Percentiles rank a stretch among this genome's conserved stretches.
Evolutionary conservation across 2,888 invertebrate species (phyloP).

Genomic region (Noctuana brunneofusca): DNA sequence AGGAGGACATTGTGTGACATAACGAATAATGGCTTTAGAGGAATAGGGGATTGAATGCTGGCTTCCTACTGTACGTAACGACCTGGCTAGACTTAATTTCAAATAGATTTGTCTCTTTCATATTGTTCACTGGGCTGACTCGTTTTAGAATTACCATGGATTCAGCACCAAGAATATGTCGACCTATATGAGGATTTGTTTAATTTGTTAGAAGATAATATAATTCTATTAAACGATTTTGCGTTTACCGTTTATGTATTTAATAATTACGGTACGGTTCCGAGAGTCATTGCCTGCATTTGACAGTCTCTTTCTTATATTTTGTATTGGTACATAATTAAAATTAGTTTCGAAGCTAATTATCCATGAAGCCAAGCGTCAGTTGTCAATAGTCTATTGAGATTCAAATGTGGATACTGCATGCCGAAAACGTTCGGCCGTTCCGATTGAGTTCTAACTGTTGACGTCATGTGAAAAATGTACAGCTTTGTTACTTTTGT

Average conservation of each 20-base stretch:
- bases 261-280: no score
- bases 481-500: background rate
- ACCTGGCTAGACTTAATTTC: background rate
- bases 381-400: slow-evolving; percentile 15
- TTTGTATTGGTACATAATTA: background rate
- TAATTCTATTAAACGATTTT: no score
- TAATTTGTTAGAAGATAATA: no score
- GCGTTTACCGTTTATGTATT: no score
- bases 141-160: no score
- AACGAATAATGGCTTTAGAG: slow-evolving; percentile 23
- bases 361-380: slow-evolving; percentile 5
- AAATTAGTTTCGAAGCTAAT: slow-evolving; percentile 19
- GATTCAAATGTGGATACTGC: slow-evolving; percentile 7
- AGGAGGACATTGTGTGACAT: slow-evolving; percentile 11
- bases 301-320: slow-evolving; percentile 3
- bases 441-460: slow-evolving; percentile 3
- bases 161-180: no score
- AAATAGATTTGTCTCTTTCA: background rate
- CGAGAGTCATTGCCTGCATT: background rate
- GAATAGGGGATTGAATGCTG: slow-evolving; percentile 28
- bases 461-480: slow-evolving; percentile 8
- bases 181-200: no score
- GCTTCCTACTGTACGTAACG: slow-evolving; percentile 25
- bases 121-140: no score
- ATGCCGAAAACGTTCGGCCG: slow-evolving; percentile 3